These are phyloP conservation scores for Chionis minor DNA, from an alignment of 2,113 vertebrate genomes.

Conservation along the genomic window DNA sequence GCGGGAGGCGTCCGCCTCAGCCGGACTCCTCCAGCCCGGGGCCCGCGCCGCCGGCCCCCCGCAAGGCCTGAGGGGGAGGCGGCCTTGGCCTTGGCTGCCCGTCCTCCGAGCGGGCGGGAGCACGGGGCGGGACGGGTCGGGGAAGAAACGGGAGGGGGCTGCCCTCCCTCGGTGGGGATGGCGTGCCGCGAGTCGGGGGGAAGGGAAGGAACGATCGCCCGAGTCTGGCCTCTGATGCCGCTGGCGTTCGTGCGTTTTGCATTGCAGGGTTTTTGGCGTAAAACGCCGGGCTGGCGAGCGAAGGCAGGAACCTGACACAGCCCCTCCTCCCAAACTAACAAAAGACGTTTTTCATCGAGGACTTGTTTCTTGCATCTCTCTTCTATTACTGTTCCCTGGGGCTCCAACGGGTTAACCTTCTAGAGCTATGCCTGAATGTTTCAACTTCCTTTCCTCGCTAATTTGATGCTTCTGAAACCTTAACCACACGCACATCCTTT, in stretches of 20 bases:
- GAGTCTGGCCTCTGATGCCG: fast-evolving
- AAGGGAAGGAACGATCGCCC: fast-evolving
- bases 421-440: neutral
- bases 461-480: neutral
- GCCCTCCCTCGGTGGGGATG: fast-evolving
- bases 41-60: too few species aligned
- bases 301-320: fast-evolving
- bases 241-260: fast-evolving
- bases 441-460: neutral
- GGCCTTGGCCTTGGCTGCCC: neutral
- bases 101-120: too few species aligned
- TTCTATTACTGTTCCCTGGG: neutral
- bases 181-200: too few species aligned
- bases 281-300: fast-evolving
- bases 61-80: too few species aligned
- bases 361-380: fast-evolving
- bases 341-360: fast-evolving
- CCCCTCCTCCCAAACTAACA: neutral
- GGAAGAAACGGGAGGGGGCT: fast-evolving
- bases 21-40: too few species aligned
- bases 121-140: too few species aligned
- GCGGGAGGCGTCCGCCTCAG: too few species aligned
- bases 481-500: neutral
- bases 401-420: neutral
- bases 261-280: fast-evolving